Percentiles rank a stretch among this genome's conserved stretches.
These are phyloP conservation scores for Hedya salicella DNA, from an alignment of 2,888 invertebrate genomes.

Conservation along the genomic window DNA sequence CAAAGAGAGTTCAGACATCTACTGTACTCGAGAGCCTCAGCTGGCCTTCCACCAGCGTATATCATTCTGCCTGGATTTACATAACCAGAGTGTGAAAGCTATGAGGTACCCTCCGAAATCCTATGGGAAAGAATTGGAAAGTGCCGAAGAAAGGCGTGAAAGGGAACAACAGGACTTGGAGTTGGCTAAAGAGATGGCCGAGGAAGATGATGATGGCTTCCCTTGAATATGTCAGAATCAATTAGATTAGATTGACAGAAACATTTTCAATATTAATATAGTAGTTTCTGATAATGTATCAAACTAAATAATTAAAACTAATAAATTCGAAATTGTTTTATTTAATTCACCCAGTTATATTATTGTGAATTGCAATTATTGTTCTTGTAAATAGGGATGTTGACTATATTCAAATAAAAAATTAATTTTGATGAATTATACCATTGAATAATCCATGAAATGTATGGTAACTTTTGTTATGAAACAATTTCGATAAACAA, in stretches of 20 bases:
- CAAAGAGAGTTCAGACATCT: slow-evolving; percentile 98
- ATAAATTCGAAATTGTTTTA: slow-evolving; percentile 6
- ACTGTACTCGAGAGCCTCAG: slow-evolving; percentile 98
- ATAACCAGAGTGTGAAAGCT: slow-evolving; percentile 99
- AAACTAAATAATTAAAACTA: slow-evolving; percentile 22
- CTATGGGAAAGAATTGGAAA: slow-evolving; percentile 98
- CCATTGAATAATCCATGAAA: no score
- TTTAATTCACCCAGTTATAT: neutral
- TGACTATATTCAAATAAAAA: no score
- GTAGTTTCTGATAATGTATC: slow-evolving; percentile 25
- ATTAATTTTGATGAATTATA: no score
- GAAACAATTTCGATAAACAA: no score
- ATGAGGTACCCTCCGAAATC: slow-evolving; percentile 99
- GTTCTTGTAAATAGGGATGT: no score
- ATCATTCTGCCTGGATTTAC: slow-evolving; percentile 98
- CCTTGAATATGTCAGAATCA: slow-evolving; percentile 62
- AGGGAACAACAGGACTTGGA: slow-evolving; percentile 99
- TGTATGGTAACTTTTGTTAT: no score
- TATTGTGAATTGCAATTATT: no score
- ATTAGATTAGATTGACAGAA: no score
- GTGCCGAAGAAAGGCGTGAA: slow-evolving; percentile 97
- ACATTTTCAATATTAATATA: slow-evolving; percentile 32
- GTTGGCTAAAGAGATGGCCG: slow-evolving; percentile 99
- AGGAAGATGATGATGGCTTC: slow-evolving; percentile 98
- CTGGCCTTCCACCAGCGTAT: slow-evolving; percentile 98